Evolutionary conservation across 1,140 invertebrate species (phyloP).

Genomic region (Hydropsyche tenuis): DNA sequence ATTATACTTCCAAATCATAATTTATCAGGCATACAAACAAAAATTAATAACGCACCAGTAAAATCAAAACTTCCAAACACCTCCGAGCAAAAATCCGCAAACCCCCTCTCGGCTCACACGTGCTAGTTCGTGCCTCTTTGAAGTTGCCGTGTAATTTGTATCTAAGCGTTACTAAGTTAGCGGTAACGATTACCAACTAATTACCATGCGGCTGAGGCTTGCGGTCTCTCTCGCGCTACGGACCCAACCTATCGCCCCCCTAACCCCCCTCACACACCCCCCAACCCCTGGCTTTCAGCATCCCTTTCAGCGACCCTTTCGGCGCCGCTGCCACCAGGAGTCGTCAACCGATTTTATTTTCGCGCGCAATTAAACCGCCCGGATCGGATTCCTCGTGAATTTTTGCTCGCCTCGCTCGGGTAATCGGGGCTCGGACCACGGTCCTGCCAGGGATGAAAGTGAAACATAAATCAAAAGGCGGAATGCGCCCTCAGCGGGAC

Average conservation of each 20-base stretch:
- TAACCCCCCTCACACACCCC: neutral
- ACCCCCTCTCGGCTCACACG: neutral
- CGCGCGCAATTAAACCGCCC: neutral
- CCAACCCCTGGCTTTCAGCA: neutral
- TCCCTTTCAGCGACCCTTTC: no score
- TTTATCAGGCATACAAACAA: no score
- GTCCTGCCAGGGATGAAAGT: slow-evolving; percentile 29
- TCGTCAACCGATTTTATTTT: no score
- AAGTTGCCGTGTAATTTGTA: slow-evolving; percentile 33
- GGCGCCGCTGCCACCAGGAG: no score
- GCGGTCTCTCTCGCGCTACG: neutral
- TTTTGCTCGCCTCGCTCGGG: neutral
- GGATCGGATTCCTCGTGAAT: slow-evolving; percentile 3
- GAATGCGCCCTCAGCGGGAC: slow-evolving; percentile 18
- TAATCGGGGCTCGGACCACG: neutral
- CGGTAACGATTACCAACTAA: slow-evolving; percentile 35
- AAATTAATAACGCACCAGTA: no score
- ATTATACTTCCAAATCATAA: no score
- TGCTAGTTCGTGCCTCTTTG: slow-evolving; percentile 15
- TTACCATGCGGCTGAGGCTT: slow-evolving; percentile 30
- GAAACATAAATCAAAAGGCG: slow-evolving; percentile 40
- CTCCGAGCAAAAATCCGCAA: neutral
- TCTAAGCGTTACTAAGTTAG: slow-evolving; percentile 34
- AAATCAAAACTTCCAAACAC: neutral
- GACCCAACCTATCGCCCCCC: neutral